Evolutionary conservation across 2,797 vertebrate genomes (phyloP), one percentile per base, ranked within the genome.

Genomic region (Antennarius maculatus): DNA sequence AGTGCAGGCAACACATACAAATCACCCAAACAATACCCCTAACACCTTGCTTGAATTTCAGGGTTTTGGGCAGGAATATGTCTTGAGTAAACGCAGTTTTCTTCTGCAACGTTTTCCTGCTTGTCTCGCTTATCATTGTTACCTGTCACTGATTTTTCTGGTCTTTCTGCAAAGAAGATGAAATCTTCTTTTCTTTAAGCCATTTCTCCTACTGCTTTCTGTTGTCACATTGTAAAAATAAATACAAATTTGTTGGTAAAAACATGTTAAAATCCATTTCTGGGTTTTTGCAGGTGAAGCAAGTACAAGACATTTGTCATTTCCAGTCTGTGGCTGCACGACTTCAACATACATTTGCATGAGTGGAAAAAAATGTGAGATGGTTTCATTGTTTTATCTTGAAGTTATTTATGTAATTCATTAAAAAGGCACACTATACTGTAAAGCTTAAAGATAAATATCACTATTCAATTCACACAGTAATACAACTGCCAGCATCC

Each of bases 11-110:
- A 82, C 87, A 86, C 88, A 84, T 87, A 89, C 84, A 90, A 91
- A 91, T 89, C 84, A 89, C 80, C 81, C 83, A 72, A 87, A 92
- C 89, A 82, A 86, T 91, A 81, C 66, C 71, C 31, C 6, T 5
- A 61, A 69, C 8, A 13, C 66, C 63, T 16, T 23, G 17, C 31
- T 58, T 54, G 27, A 64, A 80, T 58, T 63, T 66, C 37, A 59
- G 75, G 51, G 49, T 67, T 77, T 69, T 7, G 37, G 54, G 56
- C 41, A 29, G 34, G 49, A 66, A 31, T 60, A 64, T 75, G 67
- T 42, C 65, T 74, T 67, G 66, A 69, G 64, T 54, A 37, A 71
- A 61, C 58, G 71, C 34, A 45, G 37, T 50, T 76, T 79, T 76
- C 17, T 48, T 56, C 45, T 31, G 17, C 23, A 54, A 47, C 45